Conservation (phyloP, 2,888 invertebrate genomes). For the Urechis unicinctus region DNA sequence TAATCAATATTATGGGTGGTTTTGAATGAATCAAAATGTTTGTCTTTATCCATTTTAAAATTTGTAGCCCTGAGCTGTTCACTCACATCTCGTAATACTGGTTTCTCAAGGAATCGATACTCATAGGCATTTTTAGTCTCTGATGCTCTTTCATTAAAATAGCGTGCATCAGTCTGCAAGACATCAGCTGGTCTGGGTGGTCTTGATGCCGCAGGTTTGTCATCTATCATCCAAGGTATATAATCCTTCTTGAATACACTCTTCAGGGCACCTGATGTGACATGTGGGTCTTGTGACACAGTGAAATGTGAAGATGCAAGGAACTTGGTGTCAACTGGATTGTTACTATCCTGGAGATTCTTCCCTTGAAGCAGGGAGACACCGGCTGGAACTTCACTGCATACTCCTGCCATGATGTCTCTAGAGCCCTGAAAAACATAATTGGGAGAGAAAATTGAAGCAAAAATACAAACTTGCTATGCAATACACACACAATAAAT, state of each 20-base stretch:
- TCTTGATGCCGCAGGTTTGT: constrained; percentile 24
- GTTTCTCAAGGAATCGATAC: constrained; percentile 18
- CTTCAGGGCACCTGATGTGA: constrained; percentile 26
- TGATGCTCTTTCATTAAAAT: constrained; percentile 33
- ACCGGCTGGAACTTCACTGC: too few species aligned
- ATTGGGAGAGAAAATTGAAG: too few species aligned
- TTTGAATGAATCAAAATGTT: constrained; percentile 30
- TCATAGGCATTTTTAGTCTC: constrained; percentile 27
- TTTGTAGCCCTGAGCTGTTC: constrained; percentile 34
- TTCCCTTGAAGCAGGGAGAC: too few species aligned
- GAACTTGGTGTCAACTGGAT: constrained; percentile 25
- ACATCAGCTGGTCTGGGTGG: constrained; percentile 37
- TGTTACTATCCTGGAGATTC: too few species aligned
- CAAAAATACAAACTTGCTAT: too few species aligned
- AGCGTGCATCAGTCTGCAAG: constrained; percentile 35
- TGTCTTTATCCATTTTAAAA: constrained; percentile 43
- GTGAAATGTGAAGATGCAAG: constrained; percentile 36
- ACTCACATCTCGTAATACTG: constrained; percentile 25
- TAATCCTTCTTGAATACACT: constrained; percentile 40
- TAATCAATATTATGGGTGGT: constrained; percentile 38
- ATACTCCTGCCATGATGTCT: too few species aligned
- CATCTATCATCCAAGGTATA: constrained; percentile 25
- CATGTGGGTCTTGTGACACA: constrained; percentile 31
- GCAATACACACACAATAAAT: too few species aligned
- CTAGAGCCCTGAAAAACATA: too few species aligned